These are phyloP conservation scores for Drosophila sulfurigaster DNA, from an alignment of 1,140 invertebrate species.

Conservation along the genomic window DNA sequence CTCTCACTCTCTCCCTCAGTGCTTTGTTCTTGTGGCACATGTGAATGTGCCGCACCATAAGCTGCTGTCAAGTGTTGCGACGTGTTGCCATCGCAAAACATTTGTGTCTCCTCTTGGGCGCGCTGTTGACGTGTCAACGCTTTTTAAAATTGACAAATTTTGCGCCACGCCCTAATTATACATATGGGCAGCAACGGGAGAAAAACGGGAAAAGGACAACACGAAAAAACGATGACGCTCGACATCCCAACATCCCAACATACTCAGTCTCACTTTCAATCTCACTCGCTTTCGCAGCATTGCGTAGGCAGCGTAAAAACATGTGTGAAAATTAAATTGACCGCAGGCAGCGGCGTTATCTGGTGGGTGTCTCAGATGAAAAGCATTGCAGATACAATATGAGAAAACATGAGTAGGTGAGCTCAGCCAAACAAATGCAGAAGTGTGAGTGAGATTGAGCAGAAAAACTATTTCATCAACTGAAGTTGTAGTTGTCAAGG, in stretches of 20 bases:
- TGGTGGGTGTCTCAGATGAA: slow-evolving; percentile 27
- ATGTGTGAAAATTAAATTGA: slow-evolving; percentile 41
- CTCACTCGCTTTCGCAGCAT: neutral
- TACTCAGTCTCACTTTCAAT: neutral
- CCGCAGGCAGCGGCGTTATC: slow-evolving; percentile 21
- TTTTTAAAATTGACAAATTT: slow-evolving; percentile 33
- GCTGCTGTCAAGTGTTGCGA: slow-evolving; percentile 26
- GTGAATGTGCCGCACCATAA: slow-evolving; percentile 14
- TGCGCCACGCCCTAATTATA: slow-evolving; percentile 39
- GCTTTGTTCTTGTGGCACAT: neutral
- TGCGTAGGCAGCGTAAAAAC: slow-evolving; percentile 13
- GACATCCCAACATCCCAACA: too few species aligned
- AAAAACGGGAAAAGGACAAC: too few species aligned
- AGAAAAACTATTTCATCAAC: too few species aligned
- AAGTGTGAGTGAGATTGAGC: neutral
- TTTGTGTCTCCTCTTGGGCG: neutral
- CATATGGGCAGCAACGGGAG: neutral
- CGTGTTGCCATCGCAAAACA: neutral
- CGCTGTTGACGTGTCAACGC: slow-evolving; percentile 27
- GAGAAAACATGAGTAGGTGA: slow-evolving; percentile 1
- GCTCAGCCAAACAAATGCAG: neutral
- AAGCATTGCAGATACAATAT: neutral
- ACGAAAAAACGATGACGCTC: slow-evolving; percentile 15
- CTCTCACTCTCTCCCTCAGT: too few species aligned
- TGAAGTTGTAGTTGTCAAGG: too few species aligned